Evolutionary conservation across 2,888 invertebrate genomes (phyloP).

Genomic region (Hirtodrosophila trivittata): DNA sequence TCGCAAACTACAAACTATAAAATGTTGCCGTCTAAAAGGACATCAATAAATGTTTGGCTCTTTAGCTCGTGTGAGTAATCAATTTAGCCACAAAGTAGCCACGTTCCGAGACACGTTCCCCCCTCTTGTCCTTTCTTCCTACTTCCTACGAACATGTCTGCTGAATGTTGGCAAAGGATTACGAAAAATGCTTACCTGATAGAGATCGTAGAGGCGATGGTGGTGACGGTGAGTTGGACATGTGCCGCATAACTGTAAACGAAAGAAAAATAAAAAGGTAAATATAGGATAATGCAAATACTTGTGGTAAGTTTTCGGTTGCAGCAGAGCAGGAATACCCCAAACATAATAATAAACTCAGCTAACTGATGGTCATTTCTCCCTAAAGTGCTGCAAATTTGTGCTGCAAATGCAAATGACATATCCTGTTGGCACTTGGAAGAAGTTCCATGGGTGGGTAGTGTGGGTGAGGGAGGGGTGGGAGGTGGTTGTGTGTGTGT

Average conservation of each 20-base stretch:
- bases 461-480: too few relatives aligned
- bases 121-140: too few relatives aligned
- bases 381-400: too few relatives aligned
- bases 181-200: conserved; percentile 77
- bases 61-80: conserved; percentile 73
- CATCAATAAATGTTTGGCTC: conserved; percentile 55
- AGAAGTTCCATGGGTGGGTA: too few relatives aligned
- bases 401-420: neutral
- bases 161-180: conserved; percentile 76
- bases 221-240: conserved; percentile 83
- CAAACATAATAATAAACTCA: conserved; percentile 6
- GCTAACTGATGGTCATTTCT: conserved; percentile 9
- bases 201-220: conserved; percentile 82
- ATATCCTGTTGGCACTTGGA: too few relatives aligned
- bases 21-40: conserved; percentile 34
- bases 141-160: conserved; percentile 53
- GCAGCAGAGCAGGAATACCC: neutral
- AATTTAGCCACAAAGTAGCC: conserved; percentile 78
- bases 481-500: too few relatives aligned
- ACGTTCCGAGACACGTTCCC: conserved; percentile 60
- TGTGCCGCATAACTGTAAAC: conserved; percentile 82
- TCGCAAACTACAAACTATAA: conserved; percentile 62
- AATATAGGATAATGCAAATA: conserved; percentile 22
- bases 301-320: conserved; percentile 9
- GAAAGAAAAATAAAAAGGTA: conserved; percentile 35